These are phyloP conservation scores for Lycia hirtaria DNA, from an alignment of 2,888 invertebrate species.

Conservation along the genomic window DNA sequence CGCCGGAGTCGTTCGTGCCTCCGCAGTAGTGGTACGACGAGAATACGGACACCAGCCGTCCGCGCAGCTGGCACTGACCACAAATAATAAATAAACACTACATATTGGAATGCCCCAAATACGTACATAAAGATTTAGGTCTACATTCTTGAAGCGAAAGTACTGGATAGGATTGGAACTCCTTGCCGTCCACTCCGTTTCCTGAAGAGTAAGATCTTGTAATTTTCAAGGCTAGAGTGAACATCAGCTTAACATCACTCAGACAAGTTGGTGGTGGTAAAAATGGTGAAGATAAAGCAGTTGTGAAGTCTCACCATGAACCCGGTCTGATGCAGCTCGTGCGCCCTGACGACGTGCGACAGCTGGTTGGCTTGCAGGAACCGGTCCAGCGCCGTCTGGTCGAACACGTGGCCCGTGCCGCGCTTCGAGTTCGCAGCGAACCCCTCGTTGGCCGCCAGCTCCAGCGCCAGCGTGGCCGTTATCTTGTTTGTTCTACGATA, in stretches of 20 bases:
- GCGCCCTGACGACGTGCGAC: slow-evolving; percentile 90
- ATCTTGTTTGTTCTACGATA: slow-evolving; percentile 66
- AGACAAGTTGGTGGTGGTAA: too few relatives aligned
- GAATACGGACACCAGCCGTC: slow-evolving; percentile 89
- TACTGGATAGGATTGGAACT: too few relatives aligned
- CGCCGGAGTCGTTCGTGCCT: slow-evolving; percentile 89
- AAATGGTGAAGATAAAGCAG: too few relatives aligned
- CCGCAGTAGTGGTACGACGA: slow-evolving; percentile 91
- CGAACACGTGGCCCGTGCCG: slow-evolving; percentile 91
- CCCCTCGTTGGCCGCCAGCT: slow-evolving; percentile 86
- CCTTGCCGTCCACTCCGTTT: too few relatives aligned
- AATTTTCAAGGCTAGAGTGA: too few relatives aligned
- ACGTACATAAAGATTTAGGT: too few relatives aligned
- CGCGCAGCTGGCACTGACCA: slow-evolving; percentile 88
- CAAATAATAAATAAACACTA: too few relatives aligned
- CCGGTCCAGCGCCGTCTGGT: slow-evolving; percentile 87
- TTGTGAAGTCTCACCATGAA: slow-evolving; percentile 87
- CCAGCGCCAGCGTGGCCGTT: slow-evolving; percentile 77
- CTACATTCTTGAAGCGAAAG: too few relatives aligned
- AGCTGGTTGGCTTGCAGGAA: slow-evolving; percentile 88
- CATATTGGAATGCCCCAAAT: too few relatives aligned
- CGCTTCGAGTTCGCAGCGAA: slow-evolving; percentile 88
- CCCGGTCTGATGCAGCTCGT: slow-evolving; percentile 89
- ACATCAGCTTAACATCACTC: too few relatives aligned
- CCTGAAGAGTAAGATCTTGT: too few relatives aligned